Conservation (phyloP, 1,140 invertebrate genomes). For the Brachionus manjavacas region DNA sequence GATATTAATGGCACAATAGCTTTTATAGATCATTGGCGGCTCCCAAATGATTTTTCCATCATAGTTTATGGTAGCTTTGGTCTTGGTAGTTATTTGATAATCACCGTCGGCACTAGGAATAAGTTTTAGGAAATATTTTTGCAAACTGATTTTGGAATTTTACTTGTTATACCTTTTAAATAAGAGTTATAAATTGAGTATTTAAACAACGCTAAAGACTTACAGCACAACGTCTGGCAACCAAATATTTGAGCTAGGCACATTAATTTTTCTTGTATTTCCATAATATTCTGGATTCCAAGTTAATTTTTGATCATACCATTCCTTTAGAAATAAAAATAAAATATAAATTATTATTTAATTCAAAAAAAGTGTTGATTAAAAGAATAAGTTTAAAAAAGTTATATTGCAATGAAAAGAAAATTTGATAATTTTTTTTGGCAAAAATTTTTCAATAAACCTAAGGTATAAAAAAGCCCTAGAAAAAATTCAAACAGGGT, state of each 20-base stretch:
- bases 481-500: no score
- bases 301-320: slow-evolving; percentile 44
- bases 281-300: slow-evolving; percentile 40
- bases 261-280: slow-evolving; percentile 42
- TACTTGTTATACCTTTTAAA: slow-evolving; percentile 39
- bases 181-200: background rate
- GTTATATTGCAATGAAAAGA: no score
- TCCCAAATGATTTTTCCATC: slow-evolving; percentile 91
- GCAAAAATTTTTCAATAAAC: no score
- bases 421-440: no score
- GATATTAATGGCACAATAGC: slow-evolving; percentile 80
- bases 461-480: no score
- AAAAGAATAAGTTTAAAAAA: no score
- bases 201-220: background rate
- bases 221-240: slow-evolving; percentile 56
- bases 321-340: background rate
- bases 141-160: background rate
- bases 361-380: no score
- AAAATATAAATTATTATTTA: background rate
- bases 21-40: slow-evolving; percentile 97
- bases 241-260: slow-evolving; percentile 46
- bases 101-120: slow-evolving; percentile 60
- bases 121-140: background rate
- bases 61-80: slow-evolving; percentile 63
- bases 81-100: slow-evolving; percentile 61